Evolutionary conservation across 2,113 vertebrate species (phyloP), one percentile per base, ranked within the genome.

Genomic region (Eupsittula cactorum): DNA sequence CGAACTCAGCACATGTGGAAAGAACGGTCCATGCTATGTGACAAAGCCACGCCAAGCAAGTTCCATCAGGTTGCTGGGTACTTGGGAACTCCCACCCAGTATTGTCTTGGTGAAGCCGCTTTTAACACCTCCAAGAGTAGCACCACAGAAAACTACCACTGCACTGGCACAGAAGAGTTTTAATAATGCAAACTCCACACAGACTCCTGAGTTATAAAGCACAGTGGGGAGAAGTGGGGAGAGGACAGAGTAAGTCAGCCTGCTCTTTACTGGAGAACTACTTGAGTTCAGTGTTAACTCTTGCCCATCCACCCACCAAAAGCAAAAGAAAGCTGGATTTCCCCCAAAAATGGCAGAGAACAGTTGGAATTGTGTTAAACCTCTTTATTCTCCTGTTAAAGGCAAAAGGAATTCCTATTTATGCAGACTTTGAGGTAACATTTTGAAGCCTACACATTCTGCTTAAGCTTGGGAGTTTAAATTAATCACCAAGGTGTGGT

Each of bases 391-490:
- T 52, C 37, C 76, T 59, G 21, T 35, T 87, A 29, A 49, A 84
- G 77, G 16, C 46, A 74, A 46, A 4, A 28, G 25, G 35, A 49
- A 42, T 64, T 53, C 74, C 39, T 74, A 70, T 18, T 73, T 69
- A 76, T 25, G 13, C 64, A 74, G 53, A n/a, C 5, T 39, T 31
- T 31, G 13, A 75, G 39, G 20, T 49, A 41, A 59, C 23, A 49
- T 37, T 70, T 86, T 86, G 71, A 79, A 88, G 44, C 59, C 71
- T 73, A 88, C 4, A 0, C 16, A 67, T 75, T 84, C 81, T 70
- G 50, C 84, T 82, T 78, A 68, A 90, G 57, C 20, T 80, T 76
- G 35, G 33, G 25, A 67, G 59, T 73, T 93, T 64, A 79, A 82
- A 75, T 77, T 67, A 89, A 75, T 65, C 62, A 68, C 39, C 46